Evolutionary conservation across 2,888 invertebrate species (phyloP), one percentile per base, ranked within the genome.

Genomic region (Liopterus haemorrhoidalis): DNA sequence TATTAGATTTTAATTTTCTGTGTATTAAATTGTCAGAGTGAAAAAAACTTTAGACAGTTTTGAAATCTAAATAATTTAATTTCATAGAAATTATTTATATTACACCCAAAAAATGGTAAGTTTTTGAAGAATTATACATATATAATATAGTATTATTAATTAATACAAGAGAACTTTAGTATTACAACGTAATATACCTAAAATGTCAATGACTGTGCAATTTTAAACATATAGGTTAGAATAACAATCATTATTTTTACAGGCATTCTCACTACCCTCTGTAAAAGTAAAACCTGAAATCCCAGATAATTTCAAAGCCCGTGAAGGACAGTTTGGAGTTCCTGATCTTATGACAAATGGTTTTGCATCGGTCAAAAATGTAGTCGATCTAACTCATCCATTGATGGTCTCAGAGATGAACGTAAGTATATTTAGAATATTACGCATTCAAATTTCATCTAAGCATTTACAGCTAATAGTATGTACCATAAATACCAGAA

Each of bases 231-330:
- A 21, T 4, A 46, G 39, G 39, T 46, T 41, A 47, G 31, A 20
- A 22, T 41, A 11, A 28, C 20, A 18, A 18, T 48, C n/a, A n/a
- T 44, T 49, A 45, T 49, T 42, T 32, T 54, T 73, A 70, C 64
- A 82, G 82, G 82, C 81, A 74, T 82, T 82, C 55, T 77, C 75
- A 53, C 69, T 81, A 51, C 78, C 80, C 32, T 67, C 80, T 6
- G 49, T 80, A 20, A 78, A 79, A 68, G 70, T 74, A 2, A 76
- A 75, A 59, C 72, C 79, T 28, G 70, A 69, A 46, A 61, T 68
- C 50, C 63, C 64, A 6, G 64, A 65, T 43, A 66, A 70, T 40
- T 64, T 73, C 52, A 64, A 68, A 18, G 58, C 71, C 33, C 65
- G 69, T 21, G 74, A 76, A 54, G 80, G 78, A 1, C 66, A 71